Evolutionary conservation across 2,113 vertebrate genomes (phyloP).

Genomic region (Athene noctua): DNA sequence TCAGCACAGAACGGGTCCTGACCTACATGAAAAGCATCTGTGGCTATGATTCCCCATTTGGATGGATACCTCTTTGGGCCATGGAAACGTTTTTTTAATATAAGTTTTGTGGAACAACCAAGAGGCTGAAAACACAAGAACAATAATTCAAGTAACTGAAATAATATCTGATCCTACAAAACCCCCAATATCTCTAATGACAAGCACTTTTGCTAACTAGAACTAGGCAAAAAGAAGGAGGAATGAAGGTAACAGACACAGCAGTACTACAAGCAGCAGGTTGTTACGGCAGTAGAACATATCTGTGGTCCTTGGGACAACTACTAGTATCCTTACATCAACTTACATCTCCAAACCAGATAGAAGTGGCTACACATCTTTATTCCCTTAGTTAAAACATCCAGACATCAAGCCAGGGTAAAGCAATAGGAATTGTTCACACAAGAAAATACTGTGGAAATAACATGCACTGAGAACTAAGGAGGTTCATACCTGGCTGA

Average conservation of each 20-base stretch:
- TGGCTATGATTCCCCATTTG: not conserved
- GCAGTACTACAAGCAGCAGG: not conserved
- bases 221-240: not conserved
- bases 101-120: not conserved
- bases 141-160: not conserved
- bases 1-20: slow-evolving; percentile 41
- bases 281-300: not conserved
- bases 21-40: slow-evolving; percentile 47
- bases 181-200: not conserved
- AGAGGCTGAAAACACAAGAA: not conserved
- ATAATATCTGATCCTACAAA: not conserved
- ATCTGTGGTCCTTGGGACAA: not conserved
- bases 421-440: not conserved
- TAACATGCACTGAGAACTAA: not conserved
- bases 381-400: not conserved
- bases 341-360: not conserved
- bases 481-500: not conserved
- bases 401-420: not conserved
- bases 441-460: not conserved
- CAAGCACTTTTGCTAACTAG: not conserved
- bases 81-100: not conserved
- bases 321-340: not conserved
- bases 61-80: not conserved
- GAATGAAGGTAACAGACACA: not conserved
- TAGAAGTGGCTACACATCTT: not conserved